Evolutionary conservation across 2,888 invertebrate species (phyloP).

Genomic region (Axea sp.): DNA sequence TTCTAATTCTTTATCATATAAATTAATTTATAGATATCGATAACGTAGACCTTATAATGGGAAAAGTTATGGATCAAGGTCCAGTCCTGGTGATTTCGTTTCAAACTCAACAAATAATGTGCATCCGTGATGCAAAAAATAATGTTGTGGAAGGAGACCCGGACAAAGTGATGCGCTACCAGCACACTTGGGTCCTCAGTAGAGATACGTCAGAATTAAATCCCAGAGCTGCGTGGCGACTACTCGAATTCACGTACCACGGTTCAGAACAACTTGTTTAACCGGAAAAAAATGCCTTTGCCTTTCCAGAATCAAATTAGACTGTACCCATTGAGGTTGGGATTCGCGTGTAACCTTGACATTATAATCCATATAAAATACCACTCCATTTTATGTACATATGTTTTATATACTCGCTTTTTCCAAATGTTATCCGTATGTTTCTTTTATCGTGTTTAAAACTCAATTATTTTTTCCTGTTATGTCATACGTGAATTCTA

Average conservation of each 20-base stretch:
- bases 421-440: too few relatives aligned
- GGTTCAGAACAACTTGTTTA: constrained; percentile 92
- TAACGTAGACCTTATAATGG: constrained; percentile 95
- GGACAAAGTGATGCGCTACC: constrained; percentile 95
- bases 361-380: too few relatives aligned
- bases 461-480: too few relatives aligned
- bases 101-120: constrained; percentile 97
- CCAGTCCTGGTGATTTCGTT: constrained; percentile 98
- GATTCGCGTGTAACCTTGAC: too few relatives aligned
- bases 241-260: constrained; percentile 93
- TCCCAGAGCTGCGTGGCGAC: constrained; percentile 96
- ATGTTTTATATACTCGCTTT: too few relatives aligned
- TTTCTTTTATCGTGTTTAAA: too few relatives aligned
- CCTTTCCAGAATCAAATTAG: too few relatives aligned
- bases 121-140: constrained; percentile 89
- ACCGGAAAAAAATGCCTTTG: too few relatives aligned
- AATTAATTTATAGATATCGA: constrained; percentile 87
- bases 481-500: too few relatives aligned
- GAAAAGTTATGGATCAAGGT: constrained; percentile 99
- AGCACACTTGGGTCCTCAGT: constrained; percentile 99
- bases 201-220: constrained; percentile 96
- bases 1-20: too few relatives aligned
- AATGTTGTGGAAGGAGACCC: constrained; percentile 96
- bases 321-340: too few relatives aligned
- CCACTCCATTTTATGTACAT: too few relatives aligned